These are phyloP conservation scores for Prosopocoilus inquinatus DNA, from an alignment of 2,888 invertebrate genomes.

Conservation along the genomic window DNA sequence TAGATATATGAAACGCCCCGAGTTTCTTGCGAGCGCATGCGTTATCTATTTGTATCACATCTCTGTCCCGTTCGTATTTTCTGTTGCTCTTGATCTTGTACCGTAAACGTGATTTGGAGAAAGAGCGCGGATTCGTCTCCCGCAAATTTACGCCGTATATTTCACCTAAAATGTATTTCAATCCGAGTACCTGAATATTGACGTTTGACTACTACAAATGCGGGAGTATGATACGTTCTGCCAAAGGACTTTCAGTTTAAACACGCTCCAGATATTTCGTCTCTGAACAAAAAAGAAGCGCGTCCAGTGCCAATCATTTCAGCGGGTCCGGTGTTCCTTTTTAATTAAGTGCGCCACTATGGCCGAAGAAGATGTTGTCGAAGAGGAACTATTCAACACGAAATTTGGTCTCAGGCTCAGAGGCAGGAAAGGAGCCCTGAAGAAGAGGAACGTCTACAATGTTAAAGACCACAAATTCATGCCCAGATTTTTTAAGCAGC, in stretches of 20 bases:
- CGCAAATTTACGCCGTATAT: constrained; percentile 10
- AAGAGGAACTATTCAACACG: constrained; percentile 61
- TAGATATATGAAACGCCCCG: constrained; percentile 14
- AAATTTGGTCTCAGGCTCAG: constrained; percentile 74
- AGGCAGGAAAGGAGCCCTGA: constrained; percentile 93
- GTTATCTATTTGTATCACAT: constrained; percentile 21
- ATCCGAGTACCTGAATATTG: constrained; percentile 42
- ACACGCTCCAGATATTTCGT: not conserved
- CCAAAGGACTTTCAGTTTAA: not conserved
- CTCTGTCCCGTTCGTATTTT: constrained; percentile 22
- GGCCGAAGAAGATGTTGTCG: constrained; percentile 49
- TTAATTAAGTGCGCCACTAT: constrained; percentile 27
- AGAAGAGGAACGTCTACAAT: constrained; percentile 99
- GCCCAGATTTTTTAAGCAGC: constrained; percentile 99
- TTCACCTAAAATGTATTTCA: constrained; percentile 24
- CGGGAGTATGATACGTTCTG: not conserved
- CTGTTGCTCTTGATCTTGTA: constrained; percentile 25
- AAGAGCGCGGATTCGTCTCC: constrained; percentile 18
- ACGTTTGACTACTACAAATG: constrained; percentile 43
- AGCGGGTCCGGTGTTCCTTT: not conserved
- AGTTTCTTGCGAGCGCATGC: constrained; percentile 25
- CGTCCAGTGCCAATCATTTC: not conserved
- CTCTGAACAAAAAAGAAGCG: too few relatives aligned
- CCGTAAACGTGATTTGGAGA: constrained; percentile 17
- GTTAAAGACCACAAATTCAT: constrained; percentile 99